Percentiles rank a stretch among this genome's conserved stretches.
These are phyloP conservation scores for Chymomyza fuscimana DNA, from an alignment of 2,888 invertebrate species.

Conservation along the genomic window DNA sequence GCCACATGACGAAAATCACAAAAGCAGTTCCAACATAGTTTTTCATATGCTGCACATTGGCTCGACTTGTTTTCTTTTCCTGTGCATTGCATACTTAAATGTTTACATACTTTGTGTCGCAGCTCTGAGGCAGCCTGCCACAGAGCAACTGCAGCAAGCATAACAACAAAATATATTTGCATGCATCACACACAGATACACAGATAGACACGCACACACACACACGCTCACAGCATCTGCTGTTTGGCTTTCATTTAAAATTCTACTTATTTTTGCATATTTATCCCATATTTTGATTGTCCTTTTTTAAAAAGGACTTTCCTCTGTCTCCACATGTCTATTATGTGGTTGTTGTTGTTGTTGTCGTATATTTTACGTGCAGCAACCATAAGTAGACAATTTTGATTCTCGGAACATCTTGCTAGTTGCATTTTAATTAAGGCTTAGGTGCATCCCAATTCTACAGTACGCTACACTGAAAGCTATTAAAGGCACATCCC, in stretches of 20 bases:
- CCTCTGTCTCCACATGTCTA: neutral
- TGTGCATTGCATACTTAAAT: slow-evolving; percentile 64
- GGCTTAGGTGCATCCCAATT: neutral
- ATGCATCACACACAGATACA: slow-evolving; percentile 47
- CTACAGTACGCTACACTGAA: neutral
- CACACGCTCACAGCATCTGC: slow-evolving; percentile 16
- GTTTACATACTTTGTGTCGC: slow-evolving; percentile 60
- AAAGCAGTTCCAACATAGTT: slow-evolving; percentile 66
- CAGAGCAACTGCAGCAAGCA: slow-evolving; percentile 23
- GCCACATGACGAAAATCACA: slow-evolving; percentile 68
- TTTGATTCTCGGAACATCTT: slow-evolving; percentile 14
- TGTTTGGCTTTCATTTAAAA: slow-evolving; percentile 69
- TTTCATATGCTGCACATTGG: slow-evolving; percentile 69
- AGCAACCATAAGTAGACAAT: slow-evolving; percentile 61
- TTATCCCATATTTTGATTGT: slow-evolving; percentile 35
- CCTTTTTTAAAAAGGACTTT: neutral
- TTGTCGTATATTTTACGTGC: slow-evolving; percentile 38
- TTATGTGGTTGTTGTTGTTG: neutral
- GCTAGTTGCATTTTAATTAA: slow-evolving; percentile 39
- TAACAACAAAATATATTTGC: slow-evolving; percentile 53
- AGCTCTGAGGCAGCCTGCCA: slow-evolving; percentile 15
- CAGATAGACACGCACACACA: slow-evolving; percentile 22
- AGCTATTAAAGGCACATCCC: too few species aligned
- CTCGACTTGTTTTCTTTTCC: slow-evolving; percentile 36
- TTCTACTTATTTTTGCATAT: slow-evolving; percentile 66